Conservation (phyloP, 2,797 vertebrate genomes). For the Pelobates cultripes region DNA sequence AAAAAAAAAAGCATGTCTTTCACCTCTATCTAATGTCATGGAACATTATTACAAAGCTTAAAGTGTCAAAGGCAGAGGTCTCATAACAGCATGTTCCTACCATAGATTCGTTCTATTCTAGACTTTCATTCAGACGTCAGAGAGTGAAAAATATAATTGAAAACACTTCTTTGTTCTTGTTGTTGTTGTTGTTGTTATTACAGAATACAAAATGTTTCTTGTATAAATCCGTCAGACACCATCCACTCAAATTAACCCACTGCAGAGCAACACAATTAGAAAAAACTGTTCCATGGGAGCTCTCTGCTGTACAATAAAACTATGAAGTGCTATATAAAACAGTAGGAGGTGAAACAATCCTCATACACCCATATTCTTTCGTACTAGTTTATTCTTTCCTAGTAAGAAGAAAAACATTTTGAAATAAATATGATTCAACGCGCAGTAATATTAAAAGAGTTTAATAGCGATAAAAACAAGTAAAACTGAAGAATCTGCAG, state of each 20-base stretch:
- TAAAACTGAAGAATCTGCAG: too few relatives aligned
- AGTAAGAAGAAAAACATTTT: too few relatives aligned
- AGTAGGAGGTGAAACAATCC: too few relatives aligned
- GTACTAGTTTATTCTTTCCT: too few relatives aligned
- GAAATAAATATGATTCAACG: too few relatives aligned
- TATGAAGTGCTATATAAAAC: too few relatives aligned
- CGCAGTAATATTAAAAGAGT: too few relatives aligned
- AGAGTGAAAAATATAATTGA: conserved; percentile 26
- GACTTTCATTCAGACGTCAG: background rate
- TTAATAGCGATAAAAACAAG: too few relatives aligned
- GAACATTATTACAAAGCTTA: conserved; percentile 37
- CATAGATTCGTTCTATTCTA: conserved; percentile 31
- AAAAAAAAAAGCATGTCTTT: conserved; percentile 36
- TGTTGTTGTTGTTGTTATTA: background rate
- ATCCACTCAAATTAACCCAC: background rate
- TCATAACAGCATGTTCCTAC: conserved; percentile 17
- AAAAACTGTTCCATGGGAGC: too few relatives aligned
- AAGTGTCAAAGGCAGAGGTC: conserved; percentile 16
- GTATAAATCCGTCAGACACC: background rate
- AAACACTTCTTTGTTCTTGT: conserved; percentile 2
- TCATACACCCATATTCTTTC: too few relatives aligned
- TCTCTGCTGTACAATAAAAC: too few relatives aligned
- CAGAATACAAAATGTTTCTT: conserved; percentile 4
- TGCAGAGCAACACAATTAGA: background rate
- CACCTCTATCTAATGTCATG: conserved; percentile 37